A percentile compares a stretch with the other conserved stretches of the same genome.
phyloP scores from a whole-genome alignment of 2,113 vertebrate genomes.

The Leucoraja erinaceus region DNA sequence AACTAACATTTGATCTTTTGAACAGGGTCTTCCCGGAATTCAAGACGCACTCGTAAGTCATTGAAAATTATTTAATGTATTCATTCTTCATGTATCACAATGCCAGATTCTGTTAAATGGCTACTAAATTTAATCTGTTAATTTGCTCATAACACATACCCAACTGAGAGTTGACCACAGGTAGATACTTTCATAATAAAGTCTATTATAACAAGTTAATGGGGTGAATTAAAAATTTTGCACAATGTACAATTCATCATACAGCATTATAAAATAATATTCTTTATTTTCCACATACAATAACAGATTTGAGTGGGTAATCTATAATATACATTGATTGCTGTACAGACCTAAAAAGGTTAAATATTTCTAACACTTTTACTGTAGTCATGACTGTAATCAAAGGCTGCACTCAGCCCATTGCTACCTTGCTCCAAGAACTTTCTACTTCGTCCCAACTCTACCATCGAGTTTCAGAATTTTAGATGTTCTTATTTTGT shows the following conservation, averaged over 20 bases:
- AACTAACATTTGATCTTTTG: neutral
- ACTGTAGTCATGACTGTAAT: neutral
- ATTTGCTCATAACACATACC: neutral
- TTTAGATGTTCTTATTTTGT: slow-evolving; percentile 16
- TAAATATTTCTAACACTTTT: neutral
- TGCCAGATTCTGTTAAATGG: neutral
- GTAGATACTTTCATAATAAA: neutral
- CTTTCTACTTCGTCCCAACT: neutral
- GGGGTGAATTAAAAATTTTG: neutral
- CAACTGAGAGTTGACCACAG: neutral
- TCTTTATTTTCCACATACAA: neutral
- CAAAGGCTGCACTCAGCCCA: neutral
- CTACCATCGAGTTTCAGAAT: neutral
- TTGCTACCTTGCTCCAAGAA: too few relatives aligned
- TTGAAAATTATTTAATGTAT: neutral
- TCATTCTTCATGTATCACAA: neutral
- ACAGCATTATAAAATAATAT: neutral
- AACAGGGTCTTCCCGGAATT: slow-evolving; percentile 64
- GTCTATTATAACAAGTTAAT: neutral
- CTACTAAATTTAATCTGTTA: neutral
- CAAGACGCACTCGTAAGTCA: slow-evolving; percentile 70
- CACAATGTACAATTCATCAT: neutral
- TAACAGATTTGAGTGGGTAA: neutral
- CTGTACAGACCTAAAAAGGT: neutral
- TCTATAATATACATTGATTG: neutral